Evolutionary conservation across 2,888 invertebrate genomes (phyloP).

Genomic region (Melanostoma mellinum): DNA sequence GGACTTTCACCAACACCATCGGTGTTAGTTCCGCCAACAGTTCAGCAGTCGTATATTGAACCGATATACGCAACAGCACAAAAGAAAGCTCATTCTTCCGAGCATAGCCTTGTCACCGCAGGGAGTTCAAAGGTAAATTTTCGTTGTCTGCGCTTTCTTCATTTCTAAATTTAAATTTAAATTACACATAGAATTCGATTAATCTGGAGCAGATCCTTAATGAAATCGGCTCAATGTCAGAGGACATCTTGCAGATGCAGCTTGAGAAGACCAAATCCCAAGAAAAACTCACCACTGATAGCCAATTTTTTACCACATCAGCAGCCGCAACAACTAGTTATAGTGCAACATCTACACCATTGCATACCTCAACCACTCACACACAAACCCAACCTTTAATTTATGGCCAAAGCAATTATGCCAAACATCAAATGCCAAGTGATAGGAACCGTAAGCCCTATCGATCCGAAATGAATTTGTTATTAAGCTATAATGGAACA

Average conservation of each 20-base stretch:
- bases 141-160: not conserved
- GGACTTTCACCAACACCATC: conserved; percentile 72
- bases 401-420: conserved; percentile 39
- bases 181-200: conserved; percentile 83
- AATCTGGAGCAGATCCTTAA: conserved; percentile 87
- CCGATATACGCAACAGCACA: conserved; percentile 81
- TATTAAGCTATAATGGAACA: conserved; percentile 79
- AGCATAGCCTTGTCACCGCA: conserved; percentile 74
- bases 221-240: conserved; percentile 86
- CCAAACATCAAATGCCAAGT: conserved; percentile 25
- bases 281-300: conserved; percentile 75
- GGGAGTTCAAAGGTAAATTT: conserved; percentile 53
- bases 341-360: conserved; percentile 19
- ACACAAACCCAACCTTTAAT: conserved; percentile 48
- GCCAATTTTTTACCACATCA: not conserved
- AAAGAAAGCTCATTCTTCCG: conserved; percentile 76
- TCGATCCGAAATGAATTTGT: conserved; percentile 82
- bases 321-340: not conserved
- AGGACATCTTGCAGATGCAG: conserved; percentile 80
- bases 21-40: conserved; percentile 29
- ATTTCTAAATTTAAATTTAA: not conserved
- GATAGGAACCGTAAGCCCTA: conserved; percentile 79
- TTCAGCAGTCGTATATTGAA: conserved; percentile 73
- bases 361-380: conserved; percentile 39
- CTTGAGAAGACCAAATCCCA: conserved; percentile 78